Percentiles rank a stretch among this genome's conserved stretches.
Evolutionary conservation across 2,113 vertebrate species (phyloP).

Genomic region (Catagonus wagneri): DNA sequence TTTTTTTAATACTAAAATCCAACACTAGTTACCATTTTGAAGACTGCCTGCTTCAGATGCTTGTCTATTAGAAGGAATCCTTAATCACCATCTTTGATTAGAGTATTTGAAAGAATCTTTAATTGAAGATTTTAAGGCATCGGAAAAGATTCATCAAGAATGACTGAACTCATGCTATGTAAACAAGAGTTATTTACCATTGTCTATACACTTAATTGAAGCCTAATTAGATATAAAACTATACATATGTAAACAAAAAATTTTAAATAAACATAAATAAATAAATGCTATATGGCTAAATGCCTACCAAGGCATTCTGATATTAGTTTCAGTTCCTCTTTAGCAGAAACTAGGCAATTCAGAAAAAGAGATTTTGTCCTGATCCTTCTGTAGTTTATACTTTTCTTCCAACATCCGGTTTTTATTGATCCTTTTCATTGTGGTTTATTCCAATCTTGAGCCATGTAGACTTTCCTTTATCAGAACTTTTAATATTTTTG

Average conservation of each 20-base stretch:
- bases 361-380: not conserved
- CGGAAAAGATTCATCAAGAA: constrained; percentile 23
- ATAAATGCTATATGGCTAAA: not conserved
- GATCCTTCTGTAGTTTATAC: not conserved
- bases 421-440: constrained; percentile 17
- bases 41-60: not conserved
- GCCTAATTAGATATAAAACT: not conserved
- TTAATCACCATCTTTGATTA: not conserved
- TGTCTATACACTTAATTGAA: constrained; percentile 27
- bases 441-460: constrained; percentile 16
- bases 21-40: constrained; percentile 6
- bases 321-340: not conserved
- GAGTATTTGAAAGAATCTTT: constrained; percentile 32
- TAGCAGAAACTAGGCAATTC: not conserved
- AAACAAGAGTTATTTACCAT: constrained; percentile 46
- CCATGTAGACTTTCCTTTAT: not conserved
- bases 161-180: not conserved
- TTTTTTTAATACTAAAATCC: not conserved
- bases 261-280: not conserved
- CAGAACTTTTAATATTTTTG: not conserved
- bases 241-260: not conserved
- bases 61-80: constrained; percentile 50
- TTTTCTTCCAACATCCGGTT: not conserved
- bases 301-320: not conserved
- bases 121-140: constrained; percentile 7